Conservation (phyloP, 2,797 vertebrate species). For the Malacoctenus gilli region DNA sequence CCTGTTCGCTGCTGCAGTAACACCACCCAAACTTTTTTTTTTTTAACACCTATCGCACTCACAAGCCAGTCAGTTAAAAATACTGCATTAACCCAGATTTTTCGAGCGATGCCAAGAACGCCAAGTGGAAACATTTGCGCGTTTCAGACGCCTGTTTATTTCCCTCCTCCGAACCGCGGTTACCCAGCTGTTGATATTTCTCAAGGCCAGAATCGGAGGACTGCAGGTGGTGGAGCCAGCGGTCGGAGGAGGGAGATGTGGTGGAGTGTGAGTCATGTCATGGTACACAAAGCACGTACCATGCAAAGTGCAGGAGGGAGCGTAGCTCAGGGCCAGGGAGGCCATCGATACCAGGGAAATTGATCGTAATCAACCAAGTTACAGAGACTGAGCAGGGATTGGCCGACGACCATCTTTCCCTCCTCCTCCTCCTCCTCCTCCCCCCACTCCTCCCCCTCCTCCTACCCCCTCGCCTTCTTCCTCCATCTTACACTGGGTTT, state of each 20-base stretch:
- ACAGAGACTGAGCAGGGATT: constrained; percentile 82
- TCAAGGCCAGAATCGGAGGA: constrained; percentile 58
- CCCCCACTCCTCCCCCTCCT: constrained; percentile 19
- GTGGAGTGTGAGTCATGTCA: constrained; percentile 73
- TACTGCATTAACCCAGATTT: constrained; percentile 48
- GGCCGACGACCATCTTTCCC: constrained; percentile 73
- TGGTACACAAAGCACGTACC: constrained; percentile 85
- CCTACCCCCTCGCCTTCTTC: constrained; percentile 44
- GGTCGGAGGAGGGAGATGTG: constrained; percentile 51
- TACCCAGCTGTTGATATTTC: constrained; percentile 64
- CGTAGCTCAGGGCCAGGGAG: constrained; percentile 83
- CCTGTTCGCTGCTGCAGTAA: constrained; percentile 58
- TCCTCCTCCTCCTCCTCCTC: constrained; percentile 30
- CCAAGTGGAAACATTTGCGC: constrained; percentile 37
- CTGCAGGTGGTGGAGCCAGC: constrained; percentile 58
- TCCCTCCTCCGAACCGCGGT: constrained; percentile 22
- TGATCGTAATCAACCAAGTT: constrained; percentile 87
- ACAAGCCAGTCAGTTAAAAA: constrained; percentile 30
- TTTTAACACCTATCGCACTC: constrained; percentile 40
- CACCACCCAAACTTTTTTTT: constrained; percentile 65
- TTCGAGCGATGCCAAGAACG: constrained; percentile 11
- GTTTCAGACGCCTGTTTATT: constrained; percentile 37
- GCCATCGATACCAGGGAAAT: constrained; percentile 86
- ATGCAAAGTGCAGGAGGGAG: constrained; percentile 82
- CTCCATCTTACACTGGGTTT: constrained; percentile 57